Evolutionary conservation across 2,888 invertebrate genomes (phyloP), one percentile per base, ranked within the genome.

Genomic region (Rotaria socialis): DNA sequence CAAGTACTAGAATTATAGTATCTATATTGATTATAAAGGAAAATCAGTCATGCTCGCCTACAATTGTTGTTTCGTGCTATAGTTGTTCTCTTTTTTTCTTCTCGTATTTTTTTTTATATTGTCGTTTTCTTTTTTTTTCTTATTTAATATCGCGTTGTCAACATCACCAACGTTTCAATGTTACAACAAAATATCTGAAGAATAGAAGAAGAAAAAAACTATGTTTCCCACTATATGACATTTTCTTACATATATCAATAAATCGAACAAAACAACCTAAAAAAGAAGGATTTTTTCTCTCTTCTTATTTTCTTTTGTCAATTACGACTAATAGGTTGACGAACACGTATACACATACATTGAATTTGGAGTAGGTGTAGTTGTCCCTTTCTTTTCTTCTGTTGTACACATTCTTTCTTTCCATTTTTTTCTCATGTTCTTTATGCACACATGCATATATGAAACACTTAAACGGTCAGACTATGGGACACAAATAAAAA

Each of bases 391-490:
- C 67, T 67, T 67, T 27, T 67, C 67, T 67, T 67, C 67, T 67
- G 16, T 67, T 67, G 67, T 35, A 67, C 35, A 67, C 67, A 16
- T 67, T 67, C 75, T 80, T 43, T 80, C 43, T 80, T 47, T 80
- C 41, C 75, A 43, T 24, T 47, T 24, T 43, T 80, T 43, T 80
- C 43, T 80, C 75, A 47, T 80, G 75, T 80, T 80, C 75, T 80
- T 80, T 80, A 67, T 67, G 67, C 19, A 80, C 75, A 80, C 43
- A 47, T 24, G 47, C 47, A 80, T n/a, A 11, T 22, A 80, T 43
- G 75, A 80, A 80, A 80, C 75, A 80, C 75, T 80, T 80, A 80
- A 80, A 80, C 75, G 75, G 75, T 80, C 75, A 80, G 67, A 67
- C 67, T 67, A 67, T 67, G 27, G 35, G 67, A 67, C 67, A 67